Evolutionary conservation across 2,797 vertebrate genomes (phyloP).

Genomic region (Macrochelys suwanniensis): DNA sequence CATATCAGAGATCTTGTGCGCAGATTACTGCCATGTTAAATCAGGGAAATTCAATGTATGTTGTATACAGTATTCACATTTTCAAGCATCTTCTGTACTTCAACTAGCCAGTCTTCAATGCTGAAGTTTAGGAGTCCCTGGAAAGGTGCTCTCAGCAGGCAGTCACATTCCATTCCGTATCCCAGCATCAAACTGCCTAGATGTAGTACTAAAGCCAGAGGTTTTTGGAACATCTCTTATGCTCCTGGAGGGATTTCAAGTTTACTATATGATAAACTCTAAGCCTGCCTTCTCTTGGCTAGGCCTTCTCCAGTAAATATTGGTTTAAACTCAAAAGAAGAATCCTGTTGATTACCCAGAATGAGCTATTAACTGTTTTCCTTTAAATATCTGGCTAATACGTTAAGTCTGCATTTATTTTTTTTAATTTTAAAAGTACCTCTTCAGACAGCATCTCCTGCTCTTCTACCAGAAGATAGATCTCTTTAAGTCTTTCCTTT

Average conservation of each 20-base stretch:
- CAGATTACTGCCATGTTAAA: not conserved
- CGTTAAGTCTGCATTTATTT: not conserved
- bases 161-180: not conserved
- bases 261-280: not conserved
- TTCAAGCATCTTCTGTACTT: not conserved
- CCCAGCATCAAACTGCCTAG: not conserved
- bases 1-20: not conserved
- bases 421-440: slow-evolving; percentile 40
- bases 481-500: slow-evolving; percentile 82
- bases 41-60: not conserved
- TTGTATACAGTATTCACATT: not conserved
- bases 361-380: not conserved
- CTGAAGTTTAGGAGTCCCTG: not conserved
- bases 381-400: not conserved
- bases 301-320: not conserved
- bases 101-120: not conserved
- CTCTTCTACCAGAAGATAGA: slow-evolving; percentile 73
- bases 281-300: not conserved
- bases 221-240: not conserved
- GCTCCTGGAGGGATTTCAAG: not conserved
- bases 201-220: not conserved
- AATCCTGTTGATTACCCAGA: not conserved
- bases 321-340: not conserved
- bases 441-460: slow-evolving; percentile 58
- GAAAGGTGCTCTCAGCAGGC: not conserved